Conservation (phyloP, 2,888 invertebrate species). For the Myathropa florea region DNA sequence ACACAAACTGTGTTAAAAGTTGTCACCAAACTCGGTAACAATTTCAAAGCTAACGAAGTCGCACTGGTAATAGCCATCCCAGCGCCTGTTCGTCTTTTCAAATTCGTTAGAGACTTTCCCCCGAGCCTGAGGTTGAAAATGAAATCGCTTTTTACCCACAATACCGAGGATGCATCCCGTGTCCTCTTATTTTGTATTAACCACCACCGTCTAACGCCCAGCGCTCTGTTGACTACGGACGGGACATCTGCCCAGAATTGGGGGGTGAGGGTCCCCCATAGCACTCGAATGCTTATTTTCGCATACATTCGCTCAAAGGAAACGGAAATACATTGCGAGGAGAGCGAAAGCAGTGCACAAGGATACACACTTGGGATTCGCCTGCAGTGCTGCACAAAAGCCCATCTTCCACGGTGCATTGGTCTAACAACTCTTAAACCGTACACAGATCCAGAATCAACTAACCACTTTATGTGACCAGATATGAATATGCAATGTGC, state of each 20-base stretch:
- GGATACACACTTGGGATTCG: constrained; percentile 59
- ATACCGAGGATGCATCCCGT: not conserved
- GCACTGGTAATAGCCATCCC: too few species aligned
- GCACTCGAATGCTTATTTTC: constrained; percentile 44
- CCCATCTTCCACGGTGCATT: constrained; percentile 69
- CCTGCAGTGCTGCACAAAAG: constrained; percentile 69
- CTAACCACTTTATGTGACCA: constrained; percentile 74
- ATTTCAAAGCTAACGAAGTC: too few species aligned
- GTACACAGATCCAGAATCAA: constrained; percentile 71
- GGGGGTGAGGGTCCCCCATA: not conserved
- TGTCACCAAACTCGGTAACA: too few species aligned
- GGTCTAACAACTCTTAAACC: constrained; percentile 71
- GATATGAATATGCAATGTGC: constrained; percentile 68
- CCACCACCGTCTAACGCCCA: not conserved
- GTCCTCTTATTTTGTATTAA: not conserved
- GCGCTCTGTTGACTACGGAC: not conserved
- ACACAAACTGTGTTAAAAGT: too few species aligned
- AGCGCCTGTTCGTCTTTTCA: not conserved
- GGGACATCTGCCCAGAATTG: not conserved
- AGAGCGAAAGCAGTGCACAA: constrained; percentile 65
- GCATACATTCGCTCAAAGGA: constrained; percentile 59
- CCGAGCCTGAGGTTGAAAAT: not conserved
- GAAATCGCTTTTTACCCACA: not conserved
- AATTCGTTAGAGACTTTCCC: not conserved
- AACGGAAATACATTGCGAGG: constrained; percentile 70